Evolutionary conservation across 1,140 invertebrate species (phyloP), one percentile per base, ranked within the genome.

Genomic region (Heterodera schachtii): DNA sequence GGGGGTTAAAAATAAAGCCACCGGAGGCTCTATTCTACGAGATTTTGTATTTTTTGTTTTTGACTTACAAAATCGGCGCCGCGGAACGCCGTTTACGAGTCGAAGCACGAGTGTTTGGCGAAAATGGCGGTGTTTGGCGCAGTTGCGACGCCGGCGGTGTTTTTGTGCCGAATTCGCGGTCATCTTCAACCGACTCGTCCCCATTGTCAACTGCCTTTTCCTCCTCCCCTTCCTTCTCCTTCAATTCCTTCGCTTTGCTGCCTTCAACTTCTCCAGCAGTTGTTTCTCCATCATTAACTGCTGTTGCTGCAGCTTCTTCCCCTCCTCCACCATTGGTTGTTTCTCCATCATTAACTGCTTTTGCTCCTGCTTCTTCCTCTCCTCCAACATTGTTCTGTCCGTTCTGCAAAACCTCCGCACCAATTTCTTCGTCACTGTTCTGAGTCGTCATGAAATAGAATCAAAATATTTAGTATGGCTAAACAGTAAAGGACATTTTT

Each of bases 61-160:
- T 31, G 31, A 31, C 31, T 31, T 78, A 41, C 44, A 47, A 67
- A 43, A 9, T 21, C 9, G 31, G 60, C 43, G 46, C 60, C 2
- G n/a, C 76, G n/a, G 47, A 13, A 8, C 57, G 76, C 3, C 76
- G 76, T 44, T 78, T 78, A 47, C 76, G 21, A 8, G 60, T 13
- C 47, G 76, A 69, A 9, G 69, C 76, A 5, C 76, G 76, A 3
- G 21, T 78, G 57, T 78, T 64, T 2, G 76, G 41, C 9, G 60
- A 64, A 31, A 44, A 60, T 6, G 69, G 76, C 49, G 69, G 21
- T 2, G n/a, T 16, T 70, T 75, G 44, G 1, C 41, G 73, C 49
- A 8, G 60, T 41, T 66, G 19, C 43, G 41, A 21, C 19, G 31
- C 64, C n/a, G 64, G 60, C 13, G 21, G 76, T 3, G 43, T 47